Percentiles rank a stretch among this genome's conserved stretches.
Conservation (phyloP, 2,888 invertebrate species). For the Leucoma salicis region DNA sequence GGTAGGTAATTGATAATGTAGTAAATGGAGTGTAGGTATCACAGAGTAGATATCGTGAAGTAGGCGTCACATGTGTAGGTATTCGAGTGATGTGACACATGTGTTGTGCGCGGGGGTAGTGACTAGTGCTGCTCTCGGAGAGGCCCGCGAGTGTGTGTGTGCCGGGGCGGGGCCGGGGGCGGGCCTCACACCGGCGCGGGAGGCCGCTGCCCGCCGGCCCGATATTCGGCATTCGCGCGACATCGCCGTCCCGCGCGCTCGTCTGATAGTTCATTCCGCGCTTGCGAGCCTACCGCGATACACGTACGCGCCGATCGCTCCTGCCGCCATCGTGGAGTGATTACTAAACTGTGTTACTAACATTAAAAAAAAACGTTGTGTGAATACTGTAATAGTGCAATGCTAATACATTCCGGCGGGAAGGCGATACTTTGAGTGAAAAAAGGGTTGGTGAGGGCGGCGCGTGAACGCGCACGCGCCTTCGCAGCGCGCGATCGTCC, state of each 20-base stretch:
- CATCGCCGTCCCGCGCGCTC: constrained; percentile 59
- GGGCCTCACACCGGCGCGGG: constrained; percentile 57
- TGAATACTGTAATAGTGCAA: constrained; percentile 48
- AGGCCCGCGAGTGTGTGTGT: constrained; percentile 3
- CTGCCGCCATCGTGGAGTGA: constrained; percentile 54
- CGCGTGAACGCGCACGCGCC: constrained; percentile 70
- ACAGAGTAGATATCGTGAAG: constrained; percentile 66
- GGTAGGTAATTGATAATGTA: too few relatives aligned
- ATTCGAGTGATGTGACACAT: constrained; percentile 66
- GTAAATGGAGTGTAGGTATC: constrained; percentile 54
- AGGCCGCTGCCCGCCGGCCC: constrained; percentile 56
- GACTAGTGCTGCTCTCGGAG: constrained; percentile 25
- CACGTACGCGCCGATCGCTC: constrained; percentile 55
- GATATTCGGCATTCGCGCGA: constrained; percentile 64
- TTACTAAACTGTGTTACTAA: constrained; percentile 47
- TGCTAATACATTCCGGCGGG: constrained; percentile 62
- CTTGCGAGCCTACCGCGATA: constrained; percentile 58
- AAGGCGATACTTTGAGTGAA: constrained; percentile 64
- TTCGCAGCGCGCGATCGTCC: constrained; percentile 43
- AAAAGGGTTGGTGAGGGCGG: constrained; percentile 75
- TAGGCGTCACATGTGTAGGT: constrained; percentile 78
- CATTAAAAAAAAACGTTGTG: too few relatives aligned
- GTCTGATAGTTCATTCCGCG: constrained; percentile 58
- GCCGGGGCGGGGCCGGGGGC: constrained; percentile 65
- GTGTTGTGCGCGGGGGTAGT: constrained; percentile 45